These are phyloP conservation scores for Platorchestia sp. DNA, from an alignment of 1,140 invertebrate genomes.

Conservation along the genomic window DNA sequence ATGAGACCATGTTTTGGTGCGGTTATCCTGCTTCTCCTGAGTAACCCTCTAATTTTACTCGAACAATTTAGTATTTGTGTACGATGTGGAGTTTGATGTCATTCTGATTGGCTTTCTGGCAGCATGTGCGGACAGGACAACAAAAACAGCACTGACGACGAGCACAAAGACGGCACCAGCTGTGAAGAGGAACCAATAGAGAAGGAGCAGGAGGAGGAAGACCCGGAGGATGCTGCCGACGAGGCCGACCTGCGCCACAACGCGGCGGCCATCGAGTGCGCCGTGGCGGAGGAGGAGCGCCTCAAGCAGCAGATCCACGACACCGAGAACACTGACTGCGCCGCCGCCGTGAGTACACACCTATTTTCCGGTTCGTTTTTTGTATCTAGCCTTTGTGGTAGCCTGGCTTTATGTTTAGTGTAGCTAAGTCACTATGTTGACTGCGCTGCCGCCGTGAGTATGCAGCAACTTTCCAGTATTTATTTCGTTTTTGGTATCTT, in stretches of 20 bases:
- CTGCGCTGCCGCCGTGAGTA: neutral
- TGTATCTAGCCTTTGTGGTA: too few relatives aligned
- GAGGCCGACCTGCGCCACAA: conserved; percentile 74
- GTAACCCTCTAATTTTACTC: too few relatives aligned
- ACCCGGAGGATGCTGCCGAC: conserved; percentile 68
- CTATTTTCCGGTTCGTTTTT: neutral
- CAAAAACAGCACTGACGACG: neutral
- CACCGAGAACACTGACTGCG: conserved; percentile 61
- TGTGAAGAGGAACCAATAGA: neutral
- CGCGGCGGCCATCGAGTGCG: conserved; percentile 77
- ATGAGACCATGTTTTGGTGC: neutral
- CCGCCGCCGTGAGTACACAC: conserved; percentile 18
- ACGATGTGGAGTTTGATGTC: neutral
- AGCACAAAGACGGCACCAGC: neutral
- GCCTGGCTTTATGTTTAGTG: too few relatives aligned
- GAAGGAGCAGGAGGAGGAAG: conserved; percentile 68
- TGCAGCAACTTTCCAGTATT: too few relatives aligned
- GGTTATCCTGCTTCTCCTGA: neutral
- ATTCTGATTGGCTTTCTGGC: neutral
- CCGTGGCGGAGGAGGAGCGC: conserved; percentile 82
- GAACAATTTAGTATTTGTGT: neutral
- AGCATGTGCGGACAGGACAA: neutral
- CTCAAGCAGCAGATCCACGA: conserved; percentile 78
- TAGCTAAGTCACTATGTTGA: neutral
- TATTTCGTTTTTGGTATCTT: too few relatives aligned